Conservation (phyloP, 2,797 vertebrate genomes). For the Rhynchonycteris naso region DNA sequence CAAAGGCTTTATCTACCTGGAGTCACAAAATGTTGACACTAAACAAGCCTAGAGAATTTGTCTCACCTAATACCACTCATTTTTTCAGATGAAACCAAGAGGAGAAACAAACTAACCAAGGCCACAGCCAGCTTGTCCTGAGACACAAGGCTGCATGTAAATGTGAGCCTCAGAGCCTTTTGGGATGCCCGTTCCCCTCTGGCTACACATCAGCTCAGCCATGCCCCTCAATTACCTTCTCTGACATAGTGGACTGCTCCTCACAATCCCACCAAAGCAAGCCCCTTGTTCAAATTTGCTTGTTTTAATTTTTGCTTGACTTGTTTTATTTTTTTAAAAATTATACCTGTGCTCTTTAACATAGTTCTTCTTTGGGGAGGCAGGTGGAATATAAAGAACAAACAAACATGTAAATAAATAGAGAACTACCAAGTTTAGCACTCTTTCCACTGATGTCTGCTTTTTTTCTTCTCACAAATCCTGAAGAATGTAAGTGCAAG, state of each 20-base stretch:
- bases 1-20: not conserved
- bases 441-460: not conserved
- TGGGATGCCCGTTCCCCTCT: not conserved
- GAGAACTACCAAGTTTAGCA: not conserved
- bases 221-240: not conserved
- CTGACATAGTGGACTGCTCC: not conserved
- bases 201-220: too few relatives aligned
- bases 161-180: too few relatives aligned
- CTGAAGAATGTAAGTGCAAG: not conserved
- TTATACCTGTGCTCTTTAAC: not conserved
- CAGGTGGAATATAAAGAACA: not conserved
- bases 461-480: not conserved
- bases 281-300: not conserved
- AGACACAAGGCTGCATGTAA: not conserved
- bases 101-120: not conserved
- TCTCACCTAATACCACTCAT: not conserved
- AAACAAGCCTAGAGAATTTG: not conserved
- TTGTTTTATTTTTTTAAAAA: not conserved
- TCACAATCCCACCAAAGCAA: not conserved
- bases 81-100: not conserved
- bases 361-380: not conserved
- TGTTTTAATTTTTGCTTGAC: not conserved
- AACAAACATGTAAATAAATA: not conserved
- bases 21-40: not conserved
- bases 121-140: not conserved